Base-by-base conservation (phyloP, 2,888 invertebrate species). In the Yponomeuta cagnagella region DNA sequence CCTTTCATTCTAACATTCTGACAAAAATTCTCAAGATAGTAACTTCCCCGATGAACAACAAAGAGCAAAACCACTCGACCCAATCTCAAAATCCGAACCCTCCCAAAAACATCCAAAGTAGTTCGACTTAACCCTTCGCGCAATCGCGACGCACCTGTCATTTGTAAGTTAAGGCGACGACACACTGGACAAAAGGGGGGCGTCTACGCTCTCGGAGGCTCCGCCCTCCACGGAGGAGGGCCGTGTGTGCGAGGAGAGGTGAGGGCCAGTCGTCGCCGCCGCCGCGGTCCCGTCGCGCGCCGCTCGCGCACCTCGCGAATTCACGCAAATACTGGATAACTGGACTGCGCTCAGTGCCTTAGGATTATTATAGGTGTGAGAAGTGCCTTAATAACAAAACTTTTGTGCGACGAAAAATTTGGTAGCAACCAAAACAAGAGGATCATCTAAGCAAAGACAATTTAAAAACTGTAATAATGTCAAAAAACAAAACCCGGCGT, bases 261-360 rank as follows among this genome's bases (percentile, higher is more conserved):
- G 68, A 70, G 67, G 12, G 71, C 84, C 89, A 92, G 91, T 92
- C 84, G 88, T 82, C 82, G 76, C 82, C 82, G 81, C 84, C 77
- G 83, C 81, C 88, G 90, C 89, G 88, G 78, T 78, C 82, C 77
- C 75, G 79, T 75, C 87, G 90, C 91, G 90, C 90, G 91, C 85
- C 79, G 79, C 78, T 78, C 79, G 80, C 82, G 77, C 52, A 48
- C 31, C 10, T 67, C 70, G 69, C 71, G 69, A 72, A 72, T 77
- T 75, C 77, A 65, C 63, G 48, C 65, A 65, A 23, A 70, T n/a
- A 63, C 12, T 10, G 30, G 33, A 69, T 65, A 33, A 43, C 33
- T 37, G 67, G 67, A 67, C 37, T 67, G 30, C 48, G 48, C 10
- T 15, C 30, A 52, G 69, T 69, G 69, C 58, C 58, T 69, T 69